These are phyloP conservation scores for Probaryconus sp. DNA, from an alignment of 1,140 invertebrate species.

Conservation along the genomic window DNA sequence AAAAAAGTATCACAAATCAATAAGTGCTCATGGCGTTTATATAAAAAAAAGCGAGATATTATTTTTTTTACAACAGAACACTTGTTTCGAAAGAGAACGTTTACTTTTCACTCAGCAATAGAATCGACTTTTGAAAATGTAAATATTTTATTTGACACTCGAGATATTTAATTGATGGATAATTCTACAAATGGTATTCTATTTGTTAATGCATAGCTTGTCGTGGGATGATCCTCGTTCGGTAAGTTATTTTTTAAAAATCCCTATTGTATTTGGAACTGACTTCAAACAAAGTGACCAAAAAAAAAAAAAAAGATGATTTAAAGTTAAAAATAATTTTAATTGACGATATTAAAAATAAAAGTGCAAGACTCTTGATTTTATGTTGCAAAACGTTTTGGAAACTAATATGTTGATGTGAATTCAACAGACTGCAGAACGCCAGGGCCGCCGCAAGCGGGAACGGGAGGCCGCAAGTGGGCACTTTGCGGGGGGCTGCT, in stretches of 20 bases:
- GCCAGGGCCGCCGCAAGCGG: slow-evolving; percentile 78
- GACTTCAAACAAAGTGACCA: not conserved
- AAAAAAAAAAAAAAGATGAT: not conserved
- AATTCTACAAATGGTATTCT: slow-evolving; percentile 65
- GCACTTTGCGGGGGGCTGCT: slow-evolving; percentile 76
- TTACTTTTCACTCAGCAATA: no score
- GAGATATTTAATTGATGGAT: slow-evolving; percentile 15
- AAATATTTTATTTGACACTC: no score
- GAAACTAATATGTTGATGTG: not conserved
- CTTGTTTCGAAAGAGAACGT: no score
- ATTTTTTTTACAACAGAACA: no score
- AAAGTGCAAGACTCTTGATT: no score
- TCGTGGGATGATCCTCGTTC: slow-evolving; percentile 77
- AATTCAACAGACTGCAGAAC: slow-evolving; percentile 75
- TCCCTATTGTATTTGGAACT: not conserved
- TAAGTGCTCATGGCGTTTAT: no score
- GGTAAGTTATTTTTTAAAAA: slow-evolving; percentile 65
- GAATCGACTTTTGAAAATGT: no score
- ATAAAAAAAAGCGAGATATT: no score
- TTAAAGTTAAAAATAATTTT: not conserved
- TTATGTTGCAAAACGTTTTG: no score
- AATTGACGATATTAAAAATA: no score
- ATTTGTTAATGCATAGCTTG: slow-evolving; percentile 73
- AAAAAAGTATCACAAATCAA: no score
- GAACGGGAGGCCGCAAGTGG: slow-evolving; percentile 76